These are phyloP conservation scores for Oxygymnocypris stewartii DNA, from an alignment of 2,113 vertebrate species.

Conservation along the genomic window DNA sequence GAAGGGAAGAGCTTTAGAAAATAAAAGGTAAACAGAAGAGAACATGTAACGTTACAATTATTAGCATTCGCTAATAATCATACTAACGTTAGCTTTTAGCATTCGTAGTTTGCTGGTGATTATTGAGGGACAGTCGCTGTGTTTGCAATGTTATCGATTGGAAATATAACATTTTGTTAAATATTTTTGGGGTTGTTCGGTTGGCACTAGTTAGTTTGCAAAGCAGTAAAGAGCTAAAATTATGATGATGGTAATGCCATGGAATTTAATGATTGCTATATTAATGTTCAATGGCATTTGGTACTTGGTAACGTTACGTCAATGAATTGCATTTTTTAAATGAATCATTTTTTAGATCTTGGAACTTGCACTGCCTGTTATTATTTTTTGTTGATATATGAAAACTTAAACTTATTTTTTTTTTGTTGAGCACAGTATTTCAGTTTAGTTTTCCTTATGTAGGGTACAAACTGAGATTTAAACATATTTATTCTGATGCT, in stretches of 20 bases:
- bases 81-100: background rate
- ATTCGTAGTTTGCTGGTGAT: background rate
- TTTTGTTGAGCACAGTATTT: background rate
- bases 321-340: background rate
- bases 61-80: background rate
- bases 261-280: background rate
- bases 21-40: background rate
- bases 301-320: too few species aligned
- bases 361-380: background rate
- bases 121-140: background rate
- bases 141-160: background rate
- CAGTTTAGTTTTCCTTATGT: background rate
- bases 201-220: background rate
- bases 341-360: too few species aligned
- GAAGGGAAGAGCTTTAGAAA: too few species aligned
- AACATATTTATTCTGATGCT: background rate
- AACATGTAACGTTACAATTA: background rate
- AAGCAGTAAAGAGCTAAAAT: too few species aligned
- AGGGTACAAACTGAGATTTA: too few species aligned
- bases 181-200: background rate
- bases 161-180: background rate
- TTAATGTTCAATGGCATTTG: too few species aligned
- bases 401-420: too few species aligned
- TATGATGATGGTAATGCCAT: background rate
- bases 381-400: background rate